Evolutionary conservation across 2,888 invertebrate species (phyloP).

Genomic region (Teinopalpus imperialis): DNA sequence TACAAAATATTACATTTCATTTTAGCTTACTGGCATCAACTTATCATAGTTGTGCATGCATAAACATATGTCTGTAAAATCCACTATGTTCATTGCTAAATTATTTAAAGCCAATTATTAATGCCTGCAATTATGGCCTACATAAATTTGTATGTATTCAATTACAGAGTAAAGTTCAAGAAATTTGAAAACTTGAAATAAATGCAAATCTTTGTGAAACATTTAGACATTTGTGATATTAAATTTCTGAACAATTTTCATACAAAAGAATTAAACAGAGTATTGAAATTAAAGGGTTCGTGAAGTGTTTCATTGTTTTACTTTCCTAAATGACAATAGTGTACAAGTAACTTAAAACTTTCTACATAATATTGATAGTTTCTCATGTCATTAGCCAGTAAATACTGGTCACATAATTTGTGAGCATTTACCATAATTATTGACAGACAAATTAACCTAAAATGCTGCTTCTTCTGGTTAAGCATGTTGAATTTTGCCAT

Average conservation of each 20-base stretch:
- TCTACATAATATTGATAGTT: too few relatives aligned
- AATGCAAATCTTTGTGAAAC: slow-evolving; percentile 2
- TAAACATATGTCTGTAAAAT: too few relatives aligned
- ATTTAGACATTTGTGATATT: slow-evolving; percentile 14
- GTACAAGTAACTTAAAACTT: too few relatives aligned
- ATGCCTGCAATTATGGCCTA: slow-evolving; percentile 19
- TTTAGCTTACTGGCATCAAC: slow-evolving; percentile 9
- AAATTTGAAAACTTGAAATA: background rate
- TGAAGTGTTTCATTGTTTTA: slow-evolving; percentile 47
- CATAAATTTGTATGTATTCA: slow-evolving; percentile 3
- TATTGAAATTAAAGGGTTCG: slow-evolving; percentile 74
- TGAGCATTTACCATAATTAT: too few relatives aligned
- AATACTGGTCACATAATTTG: too few relatives aligned
- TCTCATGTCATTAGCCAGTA: too few relatives aligned
- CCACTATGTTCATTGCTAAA: too few relatives aligned
- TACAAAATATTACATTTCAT: slow-evolving; percentile 1
- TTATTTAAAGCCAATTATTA: background rate
- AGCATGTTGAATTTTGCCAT: too few relatives aligned
- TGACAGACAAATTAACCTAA: too few relatives aligned
- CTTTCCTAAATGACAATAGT: too few relatives aligned
- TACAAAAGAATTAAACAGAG: slow-evolving; percentile 54
- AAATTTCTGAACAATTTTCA: slow-evolving; percentile 34
- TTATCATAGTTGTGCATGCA: too few relatives aligned
- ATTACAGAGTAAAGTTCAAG: background rate
- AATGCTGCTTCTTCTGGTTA: too few relatives aligned